A percentile compares a stretch with the other conserved stretches of the same genome.
These are phyloP conservation scores for Lasaia peninsularis DNA, from an alignment of 1,140 invertebrate genomes.

Conservation along the genomic window DNA sequence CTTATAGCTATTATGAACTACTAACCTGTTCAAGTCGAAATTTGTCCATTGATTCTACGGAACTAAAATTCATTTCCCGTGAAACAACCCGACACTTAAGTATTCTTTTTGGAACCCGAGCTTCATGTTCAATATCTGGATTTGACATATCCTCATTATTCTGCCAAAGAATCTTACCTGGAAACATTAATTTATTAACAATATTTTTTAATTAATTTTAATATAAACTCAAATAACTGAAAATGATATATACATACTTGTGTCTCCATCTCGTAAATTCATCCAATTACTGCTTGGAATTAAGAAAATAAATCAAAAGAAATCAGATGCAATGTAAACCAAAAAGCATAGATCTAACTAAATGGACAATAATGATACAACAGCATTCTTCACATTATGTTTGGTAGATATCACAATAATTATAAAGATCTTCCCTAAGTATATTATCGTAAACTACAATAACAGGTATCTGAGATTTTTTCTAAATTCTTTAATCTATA, in stretches of 20 bases:
- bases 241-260: conserved; percentile 87
- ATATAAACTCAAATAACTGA: conserved; percentile 14
- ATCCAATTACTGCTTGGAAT: conserved; percentile 93
- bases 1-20: conserved; percentile 1
- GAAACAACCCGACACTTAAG: conserved; percentile 97
- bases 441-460: no score
- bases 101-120: conserved; percentile 96
- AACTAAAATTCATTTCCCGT: conserved; percentile 99
- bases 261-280: conserved; percentile 97
- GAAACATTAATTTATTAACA: conserved; percentile 20
- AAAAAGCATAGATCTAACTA: neutral
- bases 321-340: neutral
- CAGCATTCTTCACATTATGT: neutral
- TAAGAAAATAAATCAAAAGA: conserved; percentile 33
- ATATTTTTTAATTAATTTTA: conserved; percentile 1
- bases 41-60: conserved; percentile 96
- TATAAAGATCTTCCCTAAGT: no score
- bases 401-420: no score
- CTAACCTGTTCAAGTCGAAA: conserved; percentile 96
- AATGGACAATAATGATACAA: neutral
- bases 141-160: conserved; percentile 96
- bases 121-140: conserved; percentile 96
- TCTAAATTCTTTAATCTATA: no score
- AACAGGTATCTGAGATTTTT: no score
- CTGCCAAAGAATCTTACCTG: conserved; percentile 97